Conservation (phyloP, 2,113 vertebrate genomes). For the Sander vitreus region DNA sequence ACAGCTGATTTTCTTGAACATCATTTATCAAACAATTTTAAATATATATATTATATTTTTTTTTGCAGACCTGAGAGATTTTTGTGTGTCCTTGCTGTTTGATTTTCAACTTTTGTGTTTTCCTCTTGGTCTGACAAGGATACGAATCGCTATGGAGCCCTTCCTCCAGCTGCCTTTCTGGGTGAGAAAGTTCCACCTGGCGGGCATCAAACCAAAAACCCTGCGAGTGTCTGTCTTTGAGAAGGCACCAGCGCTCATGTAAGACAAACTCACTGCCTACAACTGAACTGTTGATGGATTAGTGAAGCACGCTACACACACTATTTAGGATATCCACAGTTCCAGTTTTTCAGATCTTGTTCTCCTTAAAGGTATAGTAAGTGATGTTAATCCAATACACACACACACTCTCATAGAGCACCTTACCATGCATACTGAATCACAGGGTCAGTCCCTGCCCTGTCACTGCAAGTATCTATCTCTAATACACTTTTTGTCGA, state of each 20-base stretch:
- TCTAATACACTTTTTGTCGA: no score
- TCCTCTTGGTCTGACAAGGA: constrained; percentile 72
- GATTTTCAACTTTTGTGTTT: neutral
- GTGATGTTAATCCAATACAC: no score
- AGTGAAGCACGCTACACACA: neutral
- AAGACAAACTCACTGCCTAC: constrained; percentile 56
- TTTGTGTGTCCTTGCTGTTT: neutral
- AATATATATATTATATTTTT: no score
- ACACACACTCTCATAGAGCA: no score
- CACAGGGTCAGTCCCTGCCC: no score
- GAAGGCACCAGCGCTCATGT: constrained; percentile 86
- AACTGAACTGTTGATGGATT: neutral
- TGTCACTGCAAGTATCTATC: no score
- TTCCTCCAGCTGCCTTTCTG: constrained; percentile 90
- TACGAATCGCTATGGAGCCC: constrained; percentile 79
- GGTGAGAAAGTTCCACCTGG: constrained; percentile 88
- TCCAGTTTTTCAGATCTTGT: neutral
- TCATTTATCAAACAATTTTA: no score
- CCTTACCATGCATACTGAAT: no score
- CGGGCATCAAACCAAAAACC: constrained; percentile 86
- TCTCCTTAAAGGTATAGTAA: neutral
- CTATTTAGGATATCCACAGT: neutral
- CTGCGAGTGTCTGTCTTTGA: constrained; percentile 83
- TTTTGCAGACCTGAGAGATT: neutral
- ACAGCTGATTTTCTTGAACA: no score